A percentile compares a stretch with the other conserved stretches of the same genome.
Conservation (phyloP, 2,888 invertebrate species). For the Sicus ferrugineus region DNA sequence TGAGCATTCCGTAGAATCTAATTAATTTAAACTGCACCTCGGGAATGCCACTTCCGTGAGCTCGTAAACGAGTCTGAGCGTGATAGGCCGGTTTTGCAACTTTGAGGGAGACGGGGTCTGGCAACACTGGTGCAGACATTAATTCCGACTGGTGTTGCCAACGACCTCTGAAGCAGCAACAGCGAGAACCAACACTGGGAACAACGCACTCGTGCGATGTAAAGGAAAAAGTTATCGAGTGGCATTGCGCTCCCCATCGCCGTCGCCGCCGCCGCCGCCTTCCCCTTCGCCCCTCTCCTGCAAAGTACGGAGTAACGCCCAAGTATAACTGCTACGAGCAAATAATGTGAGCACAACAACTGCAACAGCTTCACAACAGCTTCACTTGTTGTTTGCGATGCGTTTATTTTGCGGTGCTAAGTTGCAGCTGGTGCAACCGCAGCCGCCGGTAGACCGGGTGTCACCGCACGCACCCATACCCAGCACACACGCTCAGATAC, state of each 20-base stretch:
- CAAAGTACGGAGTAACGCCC: constrained; percentile 4
- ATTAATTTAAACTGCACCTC: too few species aligned
- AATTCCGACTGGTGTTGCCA: background rate
- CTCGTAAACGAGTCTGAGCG: too few species aligned
- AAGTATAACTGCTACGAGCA: constrained; percentile 1
- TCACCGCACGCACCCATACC: background rate
- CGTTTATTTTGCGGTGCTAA: constrained; percentile 1
- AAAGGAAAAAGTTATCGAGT: constrained; percentile 1
- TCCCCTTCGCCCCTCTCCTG: too few species aligned
- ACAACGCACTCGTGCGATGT: background rate
- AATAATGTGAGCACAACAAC: background rate
- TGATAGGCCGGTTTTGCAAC: too few species aligned
- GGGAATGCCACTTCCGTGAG: too few species aligned
- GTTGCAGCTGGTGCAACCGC: constrained; percentile 13
- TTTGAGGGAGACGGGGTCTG: too few species aligned
- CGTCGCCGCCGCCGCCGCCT: too few species aligned
- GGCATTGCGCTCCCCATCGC: too few species aligned
- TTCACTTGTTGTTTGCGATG: background rate
- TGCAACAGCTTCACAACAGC: background rate
- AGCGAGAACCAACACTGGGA: background rate
- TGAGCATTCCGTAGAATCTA: too few species aligned
- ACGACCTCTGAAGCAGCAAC: background rate
- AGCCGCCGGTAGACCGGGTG: constrained; percentile 13
- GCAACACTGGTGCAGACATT: background rate
- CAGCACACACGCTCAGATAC: background rate